These are phyloP conservation scores for Drosophila chauvacae DNA, from an alignment of 1,140 invertebrate genomes.

Conservation along the genomic window DNA sequence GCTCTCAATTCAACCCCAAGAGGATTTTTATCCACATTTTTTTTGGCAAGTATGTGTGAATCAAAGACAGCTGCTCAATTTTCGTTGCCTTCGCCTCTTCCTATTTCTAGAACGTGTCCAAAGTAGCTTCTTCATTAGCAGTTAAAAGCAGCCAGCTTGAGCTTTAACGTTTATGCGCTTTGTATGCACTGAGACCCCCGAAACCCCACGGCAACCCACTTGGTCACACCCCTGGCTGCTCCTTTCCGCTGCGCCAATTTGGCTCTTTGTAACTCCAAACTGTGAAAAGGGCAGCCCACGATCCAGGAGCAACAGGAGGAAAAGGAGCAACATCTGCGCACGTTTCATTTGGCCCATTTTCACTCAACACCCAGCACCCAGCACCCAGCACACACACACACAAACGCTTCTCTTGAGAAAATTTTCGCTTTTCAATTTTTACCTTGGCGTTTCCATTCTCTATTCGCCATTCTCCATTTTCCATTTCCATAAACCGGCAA, in stretches of 20 bases:
- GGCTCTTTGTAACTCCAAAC: slow-evolving; percentile 63
- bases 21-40: neutral
- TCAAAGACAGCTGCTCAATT: neutral
- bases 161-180: slow-evolving; percentile 54
- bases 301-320: slow-evolving; percentile 28
- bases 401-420: slow-evolving; percentile 15
- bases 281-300: slow-evolving; percentile 43
- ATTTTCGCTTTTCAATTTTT: slow-evolving; percentile 79
- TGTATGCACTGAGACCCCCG: slow-evolving; percentile 10
- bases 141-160: slow-evolving; percentile 41
- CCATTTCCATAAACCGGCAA: slow-evolving; percentile 55
- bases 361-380: slow-evolving; percentile 13
- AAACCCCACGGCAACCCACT: neutral
- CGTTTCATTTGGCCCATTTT: slow-evolving; percentile 76
- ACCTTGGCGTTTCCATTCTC: slow-evolving; percentile 57
- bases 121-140: slow-evolving; percentile 70
- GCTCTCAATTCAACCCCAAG: neutral
- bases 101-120: slow-evolving; percentile 4
- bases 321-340: slow-evolving; percentile 41
- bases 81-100: neutral
- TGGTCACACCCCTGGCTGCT: neutral
- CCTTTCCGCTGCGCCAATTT: slow-evolving; percentile 61
- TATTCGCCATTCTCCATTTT: slow-evolving; percentile 17
- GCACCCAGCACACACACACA: neutral
- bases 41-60: slow-evolving; percentile 5